A percentile compares a stretch with the other conserved stretches of the same genome.
These are phyloP conservation scores for Phthorimaea operculella DNA, from an alignment of 1,140 invertebrate species.

Conservation along the genomic window DNA sequence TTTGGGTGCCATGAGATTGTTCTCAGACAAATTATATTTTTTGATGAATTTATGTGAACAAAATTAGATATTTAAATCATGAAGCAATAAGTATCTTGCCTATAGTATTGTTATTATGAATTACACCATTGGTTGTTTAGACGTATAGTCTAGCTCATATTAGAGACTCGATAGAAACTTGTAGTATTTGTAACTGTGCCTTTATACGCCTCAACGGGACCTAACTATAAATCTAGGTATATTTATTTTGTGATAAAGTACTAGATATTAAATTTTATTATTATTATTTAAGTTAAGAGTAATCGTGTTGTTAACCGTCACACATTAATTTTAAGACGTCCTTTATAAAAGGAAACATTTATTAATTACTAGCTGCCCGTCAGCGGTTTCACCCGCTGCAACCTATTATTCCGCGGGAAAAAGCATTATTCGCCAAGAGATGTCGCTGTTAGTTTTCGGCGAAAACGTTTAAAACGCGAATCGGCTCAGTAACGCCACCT, in stretches of 20 bases:
- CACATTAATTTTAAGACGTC: neutral
- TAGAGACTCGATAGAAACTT: neutral
- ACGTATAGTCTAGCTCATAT: neutral
- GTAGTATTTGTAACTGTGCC: constrained; percentile 1
- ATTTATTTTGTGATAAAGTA: neutral
- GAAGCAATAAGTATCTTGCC: constrained; percentile 4
- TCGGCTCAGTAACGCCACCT: too few species aligned
- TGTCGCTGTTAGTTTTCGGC: too few species aligned
- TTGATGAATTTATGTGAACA: neutral
- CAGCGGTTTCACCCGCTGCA: too few species aligned
- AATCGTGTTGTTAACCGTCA: neutral
- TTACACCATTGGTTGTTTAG: neutral
- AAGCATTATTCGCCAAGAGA: too few species aligned
- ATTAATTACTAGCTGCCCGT: too few species aligned
- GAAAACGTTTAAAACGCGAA: too few species aligned
- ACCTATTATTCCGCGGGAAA: too few species aligned
- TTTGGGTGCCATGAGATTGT: constrained; percentile 12
- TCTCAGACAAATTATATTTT: neutral
- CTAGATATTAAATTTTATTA: neutral
- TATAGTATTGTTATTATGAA: neutral
- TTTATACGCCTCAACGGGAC: neutral
- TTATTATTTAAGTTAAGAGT: neutral
- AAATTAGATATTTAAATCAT: neutral
- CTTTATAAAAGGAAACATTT: neutral
- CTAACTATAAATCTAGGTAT: neutral